Evolutionary conservation across 2,797 vertebrate genomes (phyloP).

Genomic region (Neosilurus hyrtlii): DNA sequence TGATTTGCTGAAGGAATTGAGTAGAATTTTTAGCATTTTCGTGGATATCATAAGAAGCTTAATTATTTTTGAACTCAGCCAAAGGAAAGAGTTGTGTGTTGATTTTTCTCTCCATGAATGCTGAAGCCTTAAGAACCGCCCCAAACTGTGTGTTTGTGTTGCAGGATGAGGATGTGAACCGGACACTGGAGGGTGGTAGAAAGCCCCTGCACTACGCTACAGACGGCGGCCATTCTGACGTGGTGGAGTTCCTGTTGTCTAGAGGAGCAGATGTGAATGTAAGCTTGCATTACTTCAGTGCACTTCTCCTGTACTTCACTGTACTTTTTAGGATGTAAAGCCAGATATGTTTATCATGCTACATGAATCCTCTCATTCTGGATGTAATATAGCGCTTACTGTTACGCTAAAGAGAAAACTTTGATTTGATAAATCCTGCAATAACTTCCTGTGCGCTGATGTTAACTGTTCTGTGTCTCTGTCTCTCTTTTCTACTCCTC

Average conservation of each 20-base stretch:
- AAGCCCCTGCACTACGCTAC: constrained; percentile 91
- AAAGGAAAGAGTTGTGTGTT: not conserved
- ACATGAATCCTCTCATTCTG: not conserved
- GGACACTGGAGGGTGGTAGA: constrained; percentile 83
- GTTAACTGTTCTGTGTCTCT: not conserved
- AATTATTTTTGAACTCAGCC: no score
- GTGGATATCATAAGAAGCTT: no score
- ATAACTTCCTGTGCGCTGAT: no score
- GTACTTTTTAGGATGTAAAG: no score
- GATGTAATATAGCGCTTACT: not conserved
- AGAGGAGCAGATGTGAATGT: constrained; percentile 94
- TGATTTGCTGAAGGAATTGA: no score
- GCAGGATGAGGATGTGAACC: constrained; percentile 89
- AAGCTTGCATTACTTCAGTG: constrained; percentile 34
- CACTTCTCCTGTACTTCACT: not conserved
- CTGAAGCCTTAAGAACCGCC: not conserved
- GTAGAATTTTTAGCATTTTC: no score
- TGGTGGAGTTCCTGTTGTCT: constrained; percentile 87
- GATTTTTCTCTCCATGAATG: not conserved
- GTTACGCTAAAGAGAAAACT: not conserved
- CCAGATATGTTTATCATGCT: not conserved
- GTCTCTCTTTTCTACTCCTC: not conserved
- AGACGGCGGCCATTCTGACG: constrained; percentile 86
- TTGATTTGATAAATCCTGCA: not conserved
- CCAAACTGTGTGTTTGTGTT: constrained; percentile 17